Evolutionary conservation across 2,888 invertebrate genomes (phyloP), one percentile per base, ranked within the genome.

Genomic region (Pseudococcus jackbeardsleyi): DNA sequence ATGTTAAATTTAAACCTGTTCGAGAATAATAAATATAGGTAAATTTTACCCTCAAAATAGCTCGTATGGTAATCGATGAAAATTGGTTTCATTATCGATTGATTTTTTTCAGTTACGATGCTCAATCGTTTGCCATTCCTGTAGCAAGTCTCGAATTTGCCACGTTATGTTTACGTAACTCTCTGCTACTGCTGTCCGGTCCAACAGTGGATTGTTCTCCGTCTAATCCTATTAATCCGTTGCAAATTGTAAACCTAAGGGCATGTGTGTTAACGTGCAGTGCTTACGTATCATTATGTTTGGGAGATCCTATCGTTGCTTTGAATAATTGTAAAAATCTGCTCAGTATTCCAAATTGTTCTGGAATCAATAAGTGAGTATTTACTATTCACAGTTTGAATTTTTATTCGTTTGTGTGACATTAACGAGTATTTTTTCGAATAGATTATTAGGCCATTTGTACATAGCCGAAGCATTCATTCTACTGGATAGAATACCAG

Each of bases 391-490:
- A 6, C 6, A 72, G 72, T 33, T 22, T 15, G 5, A 33, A 11
- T 72, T 9, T 12, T 46, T 2, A 46, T 46, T 46, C 4, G 46
- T 46, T 8, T 46, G 0, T 19, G n/a, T 72, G 26, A 33, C 26
- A 33, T 33, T 33, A 3, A 33, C 26, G 26, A 33, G 8, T 33
- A 12, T 72, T 72, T 72, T 72, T 90, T 39, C 90, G 91, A 90
- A 26, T 90, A 95, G 96, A 91, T 94, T 96, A 90, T 93, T 98
- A 90, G 97, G 95, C 0, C 96, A 97, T 91, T 93, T 98, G 90
- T 98, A 98, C 91, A 95, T 96, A 86, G 97, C 97, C 0, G 98
- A 98, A 92, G 95, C 97, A 42, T 92, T 97, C 15, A 95, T 98
- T 87, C 94, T 95, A 90, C 92, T 96, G 91, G 96, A 98, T 91